Evolutionary conservation across 92 coral and sea anemone species (phyloP).

Genomic region (Epizoanthus rinbou): DNA sequence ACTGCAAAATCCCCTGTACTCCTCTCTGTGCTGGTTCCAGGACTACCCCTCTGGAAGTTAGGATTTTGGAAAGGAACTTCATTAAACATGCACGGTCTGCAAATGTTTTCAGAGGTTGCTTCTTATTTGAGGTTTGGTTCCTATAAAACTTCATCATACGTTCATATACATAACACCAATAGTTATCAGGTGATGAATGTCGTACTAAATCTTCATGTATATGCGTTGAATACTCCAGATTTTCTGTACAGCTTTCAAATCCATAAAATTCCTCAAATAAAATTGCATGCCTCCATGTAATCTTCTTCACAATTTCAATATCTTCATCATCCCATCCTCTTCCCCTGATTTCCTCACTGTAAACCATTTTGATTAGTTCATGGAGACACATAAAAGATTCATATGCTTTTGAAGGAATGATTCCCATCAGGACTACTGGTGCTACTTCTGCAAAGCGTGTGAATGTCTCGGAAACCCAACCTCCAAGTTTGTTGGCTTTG

Average conservation of each 20-base stretch:
- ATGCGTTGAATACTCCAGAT: slow-evolving; percentile 47
- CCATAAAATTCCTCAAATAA: slow-evolving; percentile 31
- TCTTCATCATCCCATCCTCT: slow-evolving; percentile 19
- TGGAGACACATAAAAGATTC: slow-evolving; percentile 10
- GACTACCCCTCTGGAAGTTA: too few relatives aligned
- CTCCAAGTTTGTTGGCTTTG: too few relatives aligned
- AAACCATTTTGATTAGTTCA: slow-evolving; percentile 9
- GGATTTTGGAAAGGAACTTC: too few relatives aligned
- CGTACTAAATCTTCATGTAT: slow-evolving; percentile 29
- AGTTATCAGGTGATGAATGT: slow-evolving; percentile 42
- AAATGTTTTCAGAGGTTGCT: too few relatives aligned
- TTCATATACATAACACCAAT: slow-evolving; percentile 45
- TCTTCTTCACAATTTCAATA: background rate
- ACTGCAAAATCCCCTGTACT: too few relatives aligned
- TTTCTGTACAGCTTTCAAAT: slow-evolving; percentile 23
- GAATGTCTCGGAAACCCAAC: too few relatives aligned
- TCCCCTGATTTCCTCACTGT: slow-evolving; percentile 2
- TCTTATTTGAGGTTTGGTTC: slow-evolving; percentile 4
- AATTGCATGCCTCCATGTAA: slow-evolving; percentile 20
- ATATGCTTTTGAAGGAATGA: slow-evolving; percentile 20
- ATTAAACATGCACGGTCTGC: too few relatives aligned
- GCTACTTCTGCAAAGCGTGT: slow-evolving; percentile 4
- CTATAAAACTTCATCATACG: slow-evolving; percentile 25
- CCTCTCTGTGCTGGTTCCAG: too few relatives aligned
- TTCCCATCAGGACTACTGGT: slow-evolving; percentile 21